These are phyloP conservation scores for Drosophila putrida DNA, from an alignment of 2,888 invertebrate genomes.

Conservation along the genomic window DNA sequence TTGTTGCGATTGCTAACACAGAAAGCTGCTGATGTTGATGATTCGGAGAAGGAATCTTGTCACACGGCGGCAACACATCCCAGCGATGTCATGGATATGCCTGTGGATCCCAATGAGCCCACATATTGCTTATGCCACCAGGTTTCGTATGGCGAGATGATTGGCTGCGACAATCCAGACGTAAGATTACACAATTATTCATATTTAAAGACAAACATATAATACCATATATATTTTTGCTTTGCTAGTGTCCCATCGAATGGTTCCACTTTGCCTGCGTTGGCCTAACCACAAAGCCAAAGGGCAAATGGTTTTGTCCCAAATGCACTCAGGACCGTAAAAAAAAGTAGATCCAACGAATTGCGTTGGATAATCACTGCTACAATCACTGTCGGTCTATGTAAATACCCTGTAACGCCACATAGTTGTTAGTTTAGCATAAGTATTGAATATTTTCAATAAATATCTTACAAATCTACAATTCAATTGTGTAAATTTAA, in stretches of 20 bases:
- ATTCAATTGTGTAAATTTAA: neutral
- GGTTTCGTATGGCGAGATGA: slow-evolving; percentile 97
- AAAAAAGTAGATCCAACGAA: slow-evolving; percentile 88
- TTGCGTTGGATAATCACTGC: neutral
- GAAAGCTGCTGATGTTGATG: slow-evolving; percentile 86
- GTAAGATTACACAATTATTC: slow-evolving; percentile 58
- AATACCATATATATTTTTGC: neutral
- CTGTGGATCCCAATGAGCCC: slow-evolving; percentile 98
- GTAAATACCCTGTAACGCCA: slow-evolving; percentile 44
- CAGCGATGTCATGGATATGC: slow-evolving; percentile 96
- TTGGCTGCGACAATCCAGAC: slow-evolving; percentile 96
- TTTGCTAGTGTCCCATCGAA: slow-evolving; percentile 90
- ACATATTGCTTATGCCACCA: slow-evolving; percentile 99
- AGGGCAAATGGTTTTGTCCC: slow-evolving; percentile 97
- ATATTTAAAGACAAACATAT: neutral
- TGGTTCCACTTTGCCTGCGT: slow-evolving; percentile 98
- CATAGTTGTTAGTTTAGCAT: slow-evolving; percentile 42
- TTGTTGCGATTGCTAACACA: slow-evolving; percentile 35
- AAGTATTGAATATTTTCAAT: slow-evolving; percentile 41
- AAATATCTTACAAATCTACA: slow-evolving; percentile 28
- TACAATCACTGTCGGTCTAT: slow-evolving; percentile 18
- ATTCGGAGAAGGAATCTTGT: slow-evolving; percentile 86
- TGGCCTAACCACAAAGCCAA: slow-evolving; percentile 93
- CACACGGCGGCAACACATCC: slow-evolving; percentile 88
- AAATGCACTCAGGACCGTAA: slow-evolving; percentile 94